phyloP scores from a whole-genome alignment of 2,797 vertebrate genomes.

The Phylloscopus collybita region DNA sequence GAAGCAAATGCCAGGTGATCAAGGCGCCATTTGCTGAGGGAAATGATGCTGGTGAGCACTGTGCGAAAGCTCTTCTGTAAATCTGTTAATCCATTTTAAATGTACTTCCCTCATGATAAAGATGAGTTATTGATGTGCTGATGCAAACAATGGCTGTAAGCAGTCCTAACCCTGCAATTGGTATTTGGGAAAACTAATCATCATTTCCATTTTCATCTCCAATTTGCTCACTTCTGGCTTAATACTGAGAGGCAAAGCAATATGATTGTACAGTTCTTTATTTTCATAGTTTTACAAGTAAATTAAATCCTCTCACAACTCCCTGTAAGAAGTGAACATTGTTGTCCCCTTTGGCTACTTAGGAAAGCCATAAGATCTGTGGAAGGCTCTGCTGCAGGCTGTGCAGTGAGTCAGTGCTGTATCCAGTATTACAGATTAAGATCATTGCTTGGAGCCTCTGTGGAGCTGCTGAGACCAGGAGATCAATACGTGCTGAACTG shows the following conservation, averaged over 20 bases:
- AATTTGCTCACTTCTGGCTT: background rate
- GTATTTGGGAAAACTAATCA: background rate
- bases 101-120: background rate
- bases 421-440: background rate
- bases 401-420: background rate
- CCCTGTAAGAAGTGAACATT: background rate
- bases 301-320: background rate
- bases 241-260: background rate
- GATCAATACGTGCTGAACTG: background rate
- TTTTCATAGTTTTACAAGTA: background rate
- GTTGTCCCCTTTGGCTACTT: background rate
- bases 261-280: background rate
- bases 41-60: background rate
- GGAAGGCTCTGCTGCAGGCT: background rate
- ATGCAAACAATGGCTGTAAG: background rate
- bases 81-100: conserved; percentile 7
- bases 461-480: background rate
- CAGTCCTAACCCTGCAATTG: background rate
- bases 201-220: background rate
- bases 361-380: background rate
- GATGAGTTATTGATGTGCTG: background rate
- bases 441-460: background rate
- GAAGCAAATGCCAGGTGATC: background rate
- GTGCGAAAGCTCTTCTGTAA: background rate
- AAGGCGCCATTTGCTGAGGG: background rate